phyloP scores from a whole-genome alignment of 2,113 vertebrate genomes.

The Excalfactoria chinensis region DNA sequence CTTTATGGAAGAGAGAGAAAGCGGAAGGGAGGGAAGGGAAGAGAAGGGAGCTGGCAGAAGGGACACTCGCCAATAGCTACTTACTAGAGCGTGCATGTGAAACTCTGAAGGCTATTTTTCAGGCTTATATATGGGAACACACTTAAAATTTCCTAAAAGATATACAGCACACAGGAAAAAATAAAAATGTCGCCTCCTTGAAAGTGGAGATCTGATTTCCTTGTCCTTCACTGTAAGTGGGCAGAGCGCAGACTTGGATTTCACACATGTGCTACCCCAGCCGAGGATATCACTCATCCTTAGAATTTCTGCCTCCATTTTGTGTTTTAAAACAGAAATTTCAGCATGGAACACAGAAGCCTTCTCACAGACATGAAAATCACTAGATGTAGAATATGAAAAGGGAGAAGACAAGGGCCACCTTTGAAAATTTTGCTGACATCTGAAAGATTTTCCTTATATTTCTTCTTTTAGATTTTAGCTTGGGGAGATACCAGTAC shows the following conservation, averaged over 20 bases:
- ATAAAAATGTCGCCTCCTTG: background rate
- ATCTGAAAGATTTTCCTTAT: background rate
- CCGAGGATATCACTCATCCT: accelerated
- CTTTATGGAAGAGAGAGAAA: background rate
- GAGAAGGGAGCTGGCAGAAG: background rate
- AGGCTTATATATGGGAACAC: background rate
- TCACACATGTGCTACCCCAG: background rate
- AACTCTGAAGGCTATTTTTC: background rate
- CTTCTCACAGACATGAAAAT: background rate
- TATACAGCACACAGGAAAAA: background rate
- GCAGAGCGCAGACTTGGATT: background rate
- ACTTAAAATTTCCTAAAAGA: background rate
- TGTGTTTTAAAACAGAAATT: background rate
- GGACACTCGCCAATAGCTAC: background rate
- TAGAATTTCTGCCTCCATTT: background rate
- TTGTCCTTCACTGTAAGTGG: accelerated
- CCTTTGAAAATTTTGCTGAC: background rate
- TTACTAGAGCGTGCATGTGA: background rate
- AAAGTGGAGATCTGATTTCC: background rate
- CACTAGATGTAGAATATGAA: background rate
- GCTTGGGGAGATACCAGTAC: accelerated
- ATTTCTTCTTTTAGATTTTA: background rate
- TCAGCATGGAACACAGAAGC: background rate
- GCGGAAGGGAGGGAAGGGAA: background rate
- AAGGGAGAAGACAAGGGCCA: background rate